A percentile compares a stretch with the other conserved stretches of the same genome.
Conservation (phyloP, 2,888 invertebrate genomes). For the Nomada fucata region DNA sequence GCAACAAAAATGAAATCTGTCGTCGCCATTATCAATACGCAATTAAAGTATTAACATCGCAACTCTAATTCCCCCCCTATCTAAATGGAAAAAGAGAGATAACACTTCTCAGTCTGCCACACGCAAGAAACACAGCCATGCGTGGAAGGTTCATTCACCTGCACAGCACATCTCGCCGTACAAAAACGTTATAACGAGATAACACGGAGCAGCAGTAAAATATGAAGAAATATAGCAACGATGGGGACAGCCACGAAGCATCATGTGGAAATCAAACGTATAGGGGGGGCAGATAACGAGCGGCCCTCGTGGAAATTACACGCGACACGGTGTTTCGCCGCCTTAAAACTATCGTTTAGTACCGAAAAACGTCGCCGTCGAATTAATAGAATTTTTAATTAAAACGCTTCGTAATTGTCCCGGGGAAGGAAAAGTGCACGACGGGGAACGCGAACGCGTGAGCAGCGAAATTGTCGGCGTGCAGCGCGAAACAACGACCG, state of each 20-base stretch:
- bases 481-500: conserved; percentile 14
- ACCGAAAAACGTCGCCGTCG: conserved; percentile 58
- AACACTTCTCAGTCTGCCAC: not conserved
- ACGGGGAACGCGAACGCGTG: conserved; percentile 44
- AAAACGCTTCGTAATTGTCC: conserved; percentile 78
- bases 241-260: not conserved
- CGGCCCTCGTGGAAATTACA: conserved; percentile 52
- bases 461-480: conserved; percentile 53
- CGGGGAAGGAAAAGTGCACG: conserved; percentile 57
- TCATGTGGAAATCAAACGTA: not conserved
- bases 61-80: too few relatives aligned
- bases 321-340: conserved; percentile 45
- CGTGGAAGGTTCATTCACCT: not conserved
- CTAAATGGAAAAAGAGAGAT: too few relatives aligned
- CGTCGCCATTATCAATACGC: too few relatives aligned
- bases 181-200: not conserved
- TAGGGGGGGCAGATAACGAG: not conserved
- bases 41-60: too few relatives aligned
- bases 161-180: not conserved
- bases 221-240: not conserved
- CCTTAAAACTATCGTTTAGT: conserved; percentile 69
- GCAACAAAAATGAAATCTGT: too few relatives aligned
- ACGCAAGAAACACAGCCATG: not conserved
- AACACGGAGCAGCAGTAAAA: not conserved
- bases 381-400: conserved; percentile 82